A percentile compares a stretch with the other conserved stretches of the same genome.
Evolutionary conservation across 2,113 vertebrate genomes (phyloP).

Genomic region (Takifugu bimaculatus): DNA sequence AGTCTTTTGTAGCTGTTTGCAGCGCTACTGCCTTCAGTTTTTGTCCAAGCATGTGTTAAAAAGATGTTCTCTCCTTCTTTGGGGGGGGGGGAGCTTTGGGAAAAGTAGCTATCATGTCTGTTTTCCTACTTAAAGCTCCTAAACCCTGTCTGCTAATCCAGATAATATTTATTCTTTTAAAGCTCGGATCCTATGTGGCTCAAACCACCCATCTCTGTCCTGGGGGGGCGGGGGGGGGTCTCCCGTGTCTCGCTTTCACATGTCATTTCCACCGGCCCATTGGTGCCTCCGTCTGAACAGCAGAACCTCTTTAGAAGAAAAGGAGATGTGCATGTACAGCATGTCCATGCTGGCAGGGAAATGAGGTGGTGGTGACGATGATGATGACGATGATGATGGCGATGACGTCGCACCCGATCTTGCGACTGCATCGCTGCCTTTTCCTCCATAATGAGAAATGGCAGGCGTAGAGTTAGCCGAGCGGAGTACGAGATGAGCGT

Average conservation of each 20-base stretch:
- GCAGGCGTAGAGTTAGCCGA: not conserved
- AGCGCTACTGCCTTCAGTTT: not conserved
- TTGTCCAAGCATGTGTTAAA: slow-evolving; percentile 10
- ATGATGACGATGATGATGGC: too few species aligned
- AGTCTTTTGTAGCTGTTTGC: not conserved
- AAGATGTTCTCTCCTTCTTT: slow-evolving; percentile 2
- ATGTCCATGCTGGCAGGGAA: too few species aligned
- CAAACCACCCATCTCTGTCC: slow-evolving; percentile 15
- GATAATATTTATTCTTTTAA: slow-evolving; percentile 3
- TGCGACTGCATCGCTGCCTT: not conserved
- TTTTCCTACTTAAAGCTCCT: slow-evolving; percentile 36
- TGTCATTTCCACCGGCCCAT: not conserved
- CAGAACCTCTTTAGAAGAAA: too few species aligned
- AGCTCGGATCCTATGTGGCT: slow-evolving; percentile 31
- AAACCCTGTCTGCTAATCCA: not conserved
- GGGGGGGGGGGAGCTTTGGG: slow-evolving; percentile 9
- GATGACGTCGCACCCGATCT: not conserved
- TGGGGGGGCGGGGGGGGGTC: too few species aligned
- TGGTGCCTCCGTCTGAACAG: too few species aligned
- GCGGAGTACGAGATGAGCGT: not conserved
- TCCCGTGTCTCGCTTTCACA: slow-evolving; percentile 4
- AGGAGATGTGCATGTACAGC: too few species aligned
- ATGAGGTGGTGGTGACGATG: too few species aligned
- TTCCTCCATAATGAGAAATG: not conserved
- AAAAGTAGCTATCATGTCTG: slow-evolving; percentile 27